Conservation (phyloP, 2,113 vertebrate species). For the Seriola quinqueradiata region DNA sequence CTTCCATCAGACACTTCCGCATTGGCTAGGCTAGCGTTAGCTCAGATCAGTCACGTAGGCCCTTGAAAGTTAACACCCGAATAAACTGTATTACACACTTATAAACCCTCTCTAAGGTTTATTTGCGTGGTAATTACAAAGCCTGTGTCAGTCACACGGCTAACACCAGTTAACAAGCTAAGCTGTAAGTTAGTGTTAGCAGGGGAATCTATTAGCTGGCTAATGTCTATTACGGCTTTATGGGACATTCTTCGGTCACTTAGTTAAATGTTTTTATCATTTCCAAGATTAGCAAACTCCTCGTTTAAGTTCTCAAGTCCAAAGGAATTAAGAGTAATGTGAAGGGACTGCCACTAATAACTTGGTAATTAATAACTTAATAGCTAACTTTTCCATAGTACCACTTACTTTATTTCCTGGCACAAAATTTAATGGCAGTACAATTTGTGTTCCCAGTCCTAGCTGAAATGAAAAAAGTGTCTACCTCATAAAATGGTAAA, state of each 20-base stretch:
- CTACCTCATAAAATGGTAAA: background rate
- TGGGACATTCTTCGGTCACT: background rate
- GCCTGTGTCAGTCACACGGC: background rate
- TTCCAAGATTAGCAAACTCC: background rate
- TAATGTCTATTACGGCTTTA: background rate
- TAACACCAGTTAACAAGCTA: background rate
- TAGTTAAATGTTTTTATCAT: background rate
- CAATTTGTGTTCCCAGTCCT: no score
- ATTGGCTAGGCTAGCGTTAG: constrained; percentile 45
- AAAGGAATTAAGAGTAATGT: background rate
- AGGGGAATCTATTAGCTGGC: background rate
- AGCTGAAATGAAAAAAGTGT: background rate
- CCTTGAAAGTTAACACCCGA: background rate
- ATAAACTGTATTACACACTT: background rate
- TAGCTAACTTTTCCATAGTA: no score
- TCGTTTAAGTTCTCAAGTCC: background rate
- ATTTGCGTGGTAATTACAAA: background rate
- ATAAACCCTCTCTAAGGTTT: accelerated
- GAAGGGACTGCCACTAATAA: background rate
- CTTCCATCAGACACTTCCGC: constrained; percentile 58
- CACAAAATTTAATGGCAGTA: background rate
- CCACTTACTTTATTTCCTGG: no score
- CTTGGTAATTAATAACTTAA: no score
- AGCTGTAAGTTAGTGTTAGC: background rate
- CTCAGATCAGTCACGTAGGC: constrained; percentile 1